These are phyloP conservation scores for Melanotaenia pygmaea DNA, from an alignment of 2,797 vertebrate genomes.

Conservation along the genomic window DNA sequence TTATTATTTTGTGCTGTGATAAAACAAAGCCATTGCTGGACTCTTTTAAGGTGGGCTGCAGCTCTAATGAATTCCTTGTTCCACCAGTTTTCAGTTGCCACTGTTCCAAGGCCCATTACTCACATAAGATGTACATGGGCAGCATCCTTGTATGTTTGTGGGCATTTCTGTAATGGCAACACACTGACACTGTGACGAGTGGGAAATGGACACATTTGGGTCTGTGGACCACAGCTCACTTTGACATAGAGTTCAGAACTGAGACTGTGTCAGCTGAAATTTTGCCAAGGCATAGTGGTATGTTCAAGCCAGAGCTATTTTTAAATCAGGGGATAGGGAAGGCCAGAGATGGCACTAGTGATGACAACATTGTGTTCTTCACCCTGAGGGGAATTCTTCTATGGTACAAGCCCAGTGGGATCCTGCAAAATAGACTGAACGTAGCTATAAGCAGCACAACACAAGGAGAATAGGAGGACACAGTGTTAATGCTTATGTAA, in stretches of 20 bases:
- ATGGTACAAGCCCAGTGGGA: conserved; percentile 59
- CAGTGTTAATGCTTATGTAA: conserved; percentile 69
- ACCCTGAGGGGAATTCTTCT: conserved; percentile 68
- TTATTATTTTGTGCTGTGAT: neutral
- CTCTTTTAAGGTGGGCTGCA: conserved; percentile 6
- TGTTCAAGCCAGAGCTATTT: conserved; percentile 72
- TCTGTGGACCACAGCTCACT: conserved; percentile 63
- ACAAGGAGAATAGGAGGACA: conserved; percentile 45
- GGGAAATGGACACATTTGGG: conserved; percentile 65
- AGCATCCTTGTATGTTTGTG: conserved; percentile 37
- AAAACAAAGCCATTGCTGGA: neutral
- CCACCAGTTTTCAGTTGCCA: conserved; percentile 41
- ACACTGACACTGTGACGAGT: conserved; percentile 47
- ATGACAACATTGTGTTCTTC: conserved; percentile 73
- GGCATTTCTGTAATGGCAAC: conserved; percentile 31
- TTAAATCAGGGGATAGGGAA: conserved; percentile 57
- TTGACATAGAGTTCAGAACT: conserved; percentile 46
- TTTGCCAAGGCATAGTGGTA: conserved; percentile 51
- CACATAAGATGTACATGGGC: conserved; percentile 33
- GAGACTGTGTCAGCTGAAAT: conserved; percentile 59
- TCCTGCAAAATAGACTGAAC: conserved; percentile 55
- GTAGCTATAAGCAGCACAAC: conserved; percentile 53
- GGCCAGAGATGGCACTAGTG: conserved; percentile 69
- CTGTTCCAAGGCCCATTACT: conserved; percentile 23
- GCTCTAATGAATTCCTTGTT: conserved; percentile 32